Conservation (phyloP, 2,113 vertebrate genomes). For the Dendrocopos noguchii region DNA sequence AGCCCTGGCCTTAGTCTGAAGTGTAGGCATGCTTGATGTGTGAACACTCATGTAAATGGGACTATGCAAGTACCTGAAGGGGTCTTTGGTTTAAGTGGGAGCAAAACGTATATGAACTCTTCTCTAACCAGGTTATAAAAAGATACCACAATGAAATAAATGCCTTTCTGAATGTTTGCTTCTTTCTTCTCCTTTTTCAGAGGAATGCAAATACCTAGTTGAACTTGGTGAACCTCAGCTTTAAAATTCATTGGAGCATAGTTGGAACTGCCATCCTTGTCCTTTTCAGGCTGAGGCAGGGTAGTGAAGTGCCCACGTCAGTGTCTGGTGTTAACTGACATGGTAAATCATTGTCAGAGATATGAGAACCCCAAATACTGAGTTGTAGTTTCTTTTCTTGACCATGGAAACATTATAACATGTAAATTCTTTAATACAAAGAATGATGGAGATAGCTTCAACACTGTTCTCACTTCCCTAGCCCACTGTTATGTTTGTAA, state of each 20-base stretch:
- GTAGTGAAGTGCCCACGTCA: background rate
- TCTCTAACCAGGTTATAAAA: background rate
- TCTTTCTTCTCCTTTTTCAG: background rate
- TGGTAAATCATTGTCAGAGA: background rate
- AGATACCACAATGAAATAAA: background rate
- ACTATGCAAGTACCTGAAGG: no score
- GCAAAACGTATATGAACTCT: background rate
- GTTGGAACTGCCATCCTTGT: background rate
- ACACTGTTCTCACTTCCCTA: background rate
- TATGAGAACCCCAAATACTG: background rate
- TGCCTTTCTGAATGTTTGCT: background rate
- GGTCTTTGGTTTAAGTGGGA: background rate
- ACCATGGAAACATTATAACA: background rate
- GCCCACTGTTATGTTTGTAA: background rate
- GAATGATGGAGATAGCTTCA: background rate
- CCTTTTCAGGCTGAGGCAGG: background rate
- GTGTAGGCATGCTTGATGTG: fast-evolving
- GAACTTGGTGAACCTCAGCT: background rate
- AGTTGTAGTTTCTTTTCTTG: background rate
- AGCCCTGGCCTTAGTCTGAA: background rate
- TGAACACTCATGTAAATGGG: fast-evolving
- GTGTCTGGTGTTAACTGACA: background rate
- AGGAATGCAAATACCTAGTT: background rate
- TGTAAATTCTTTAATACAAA: background rate
- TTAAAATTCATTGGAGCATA: background rate